Conservation (phyloP, 2,113 vertebrate species). For the Alligator sinensis region DNA sequence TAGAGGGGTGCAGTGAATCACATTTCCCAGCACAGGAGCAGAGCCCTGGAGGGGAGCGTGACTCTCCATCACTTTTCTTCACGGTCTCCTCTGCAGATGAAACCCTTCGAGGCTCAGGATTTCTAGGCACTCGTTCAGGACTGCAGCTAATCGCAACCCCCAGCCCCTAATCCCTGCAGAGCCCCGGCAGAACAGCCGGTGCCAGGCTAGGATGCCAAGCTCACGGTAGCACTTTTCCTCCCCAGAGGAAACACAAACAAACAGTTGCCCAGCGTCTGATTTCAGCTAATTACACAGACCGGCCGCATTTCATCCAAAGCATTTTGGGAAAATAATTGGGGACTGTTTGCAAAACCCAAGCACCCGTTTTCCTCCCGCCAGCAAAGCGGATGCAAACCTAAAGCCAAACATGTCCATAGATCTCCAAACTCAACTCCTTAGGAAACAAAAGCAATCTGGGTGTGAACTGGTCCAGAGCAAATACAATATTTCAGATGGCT, state of each 20-base stretch:
- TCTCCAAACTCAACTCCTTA: conserved; percentile 65
- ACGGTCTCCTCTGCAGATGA: not conserved
- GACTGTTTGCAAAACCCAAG: conserved; percentile 46
- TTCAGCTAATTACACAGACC: conserved; percentile 62
- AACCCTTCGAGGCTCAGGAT: not conserved
- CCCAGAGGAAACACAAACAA: conserved; percentile 29
- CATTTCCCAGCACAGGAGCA: not conserved
- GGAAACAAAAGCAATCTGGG: conserved; percentile 73
- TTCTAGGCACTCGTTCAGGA: not conserved
- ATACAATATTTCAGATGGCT: conserved; percentile 62
- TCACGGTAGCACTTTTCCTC: conserved; percentile 30
- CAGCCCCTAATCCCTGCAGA: not conserved
- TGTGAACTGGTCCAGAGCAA: conserved; percentile 76
- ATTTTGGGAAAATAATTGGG: conserved; percentile 60
- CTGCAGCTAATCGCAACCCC: not conserved
- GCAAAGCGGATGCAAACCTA: conserved; percentile 65
- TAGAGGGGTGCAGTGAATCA: not conserved
- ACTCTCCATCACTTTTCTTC: not conserved
- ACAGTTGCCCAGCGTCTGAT: conserved; percentile 42
- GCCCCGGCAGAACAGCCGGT: not conserved
- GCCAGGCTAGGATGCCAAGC: not conserved
- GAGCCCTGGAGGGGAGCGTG: not conserved
- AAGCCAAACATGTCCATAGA: conserved; percentile 60
- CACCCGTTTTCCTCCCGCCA: conserved; percentile 58
- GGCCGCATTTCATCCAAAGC: conserved; percentile 50